Percentiles rank a stretch among this genome's conserved stretches.
Conservation (phyloP, 2,113 vertebrate species). For the human region DNA sequence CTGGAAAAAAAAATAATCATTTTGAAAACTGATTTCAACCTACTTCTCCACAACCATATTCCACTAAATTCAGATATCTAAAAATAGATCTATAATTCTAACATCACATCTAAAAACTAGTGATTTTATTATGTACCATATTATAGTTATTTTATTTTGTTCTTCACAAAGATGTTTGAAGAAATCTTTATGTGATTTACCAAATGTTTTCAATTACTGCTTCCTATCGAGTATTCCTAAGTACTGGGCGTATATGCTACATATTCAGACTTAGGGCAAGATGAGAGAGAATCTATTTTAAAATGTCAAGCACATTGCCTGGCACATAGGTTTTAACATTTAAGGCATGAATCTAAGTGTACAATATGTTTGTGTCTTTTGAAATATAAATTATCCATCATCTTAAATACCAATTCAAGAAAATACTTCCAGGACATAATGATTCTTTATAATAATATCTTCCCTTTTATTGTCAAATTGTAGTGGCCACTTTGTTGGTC, state of each 20-base stretch:
- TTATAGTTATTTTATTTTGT: not conserved
- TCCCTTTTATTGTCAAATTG: not conserved
- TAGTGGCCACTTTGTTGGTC: not conserved
- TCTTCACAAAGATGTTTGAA: not conserved
- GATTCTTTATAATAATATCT: not conserved
- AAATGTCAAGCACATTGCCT: conserved; percentile 39
- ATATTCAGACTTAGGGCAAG: not conserved
- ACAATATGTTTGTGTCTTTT: conserved; percentile 17
- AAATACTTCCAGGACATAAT: not conserved
- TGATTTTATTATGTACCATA: not conserved
- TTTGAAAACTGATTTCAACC: conserved; percentile 26
- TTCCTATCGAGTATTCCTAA: not conserved
- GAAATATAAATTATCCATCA: not conserved
- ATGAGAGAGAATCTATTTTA: conserved; percentile 42
- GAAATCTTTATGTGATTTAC: not conserved
- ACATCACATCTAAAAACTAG: not conserved
- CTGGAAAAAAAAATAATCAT: not conserved
- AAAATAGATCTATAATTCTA: not conserved
- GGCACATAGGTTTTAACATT: not conserved
- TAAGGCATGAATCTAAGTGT: not conserved
- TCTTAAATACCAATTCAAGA: conserved; percentile 28
- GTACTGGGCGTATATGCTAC: not conserved
- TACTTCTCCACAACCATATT: not conserved
- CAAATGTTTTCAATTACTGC: conserved; percentile 17
- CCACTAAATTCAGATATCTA: not conserved